Evolutionary conservation across 2,888 invertebrate species (phyloP).

Genomic region (Ophion slaviceki): DNA sequence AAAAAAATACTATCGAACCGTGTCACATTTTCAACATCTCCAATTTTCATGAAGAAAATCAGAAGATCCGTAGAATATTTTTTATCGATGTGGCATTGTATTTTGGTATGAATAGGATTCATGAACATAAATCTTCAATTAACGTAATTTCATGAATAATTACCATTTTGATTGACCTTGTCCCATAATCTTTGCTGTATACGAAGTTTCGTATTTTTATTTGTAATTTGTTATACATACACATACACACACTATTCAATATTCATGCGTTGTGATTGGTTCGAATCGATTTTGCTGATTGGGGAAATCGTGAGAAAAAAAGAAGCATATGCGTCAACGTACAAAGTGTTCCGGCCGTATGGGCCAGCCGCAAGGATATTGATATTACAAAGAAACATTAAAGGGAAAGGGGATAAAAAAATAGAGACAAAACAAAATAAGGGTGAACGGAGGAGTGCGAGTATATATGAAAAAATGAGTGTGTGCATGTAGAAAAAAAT

Average conservation of each 20-base stretch:
- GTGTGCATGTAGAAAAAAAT: constrained; percentile 55
- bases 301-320: constrained; percentile 19
- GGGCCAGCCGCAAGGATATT: constrained; percentile 55
- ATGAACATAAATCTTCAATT: not conserved
- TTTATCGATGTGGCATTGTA: not conserved
- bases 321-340: constrained; percentile 52
- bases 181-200: not conserved
- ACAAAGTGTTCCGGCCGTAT: constrained; percentile 63
- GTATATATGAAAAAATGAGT: constrained; percentile 57
- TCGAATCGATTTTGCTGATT: constrained; percentile 42
- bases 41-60: not conserved
- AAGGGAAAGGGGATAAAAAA: constrained; percentile 50
- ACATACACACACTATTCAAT: not conserved
- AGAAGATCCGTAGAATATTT: not conserved
- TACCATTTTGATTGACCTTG: not conserved
- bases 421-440: constrained; percentile 53
- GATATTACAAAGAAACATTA: constrained; percentile 48
- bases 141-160: not conserved
- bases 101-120: no score
- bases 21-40: not conserved
- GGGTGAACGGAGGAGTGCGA: constrained; percentile 42
- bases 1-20: not conserved
- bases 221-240: not conserved
- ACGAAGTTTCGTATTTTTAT: not conserved
- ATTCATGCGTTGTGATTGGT: not conserved